These are phyloP conservation scores for Phocides pigmalion DNA, from an alignment of 1,140 invertebrate genomes.

Conservation along the genomic window DNA sequence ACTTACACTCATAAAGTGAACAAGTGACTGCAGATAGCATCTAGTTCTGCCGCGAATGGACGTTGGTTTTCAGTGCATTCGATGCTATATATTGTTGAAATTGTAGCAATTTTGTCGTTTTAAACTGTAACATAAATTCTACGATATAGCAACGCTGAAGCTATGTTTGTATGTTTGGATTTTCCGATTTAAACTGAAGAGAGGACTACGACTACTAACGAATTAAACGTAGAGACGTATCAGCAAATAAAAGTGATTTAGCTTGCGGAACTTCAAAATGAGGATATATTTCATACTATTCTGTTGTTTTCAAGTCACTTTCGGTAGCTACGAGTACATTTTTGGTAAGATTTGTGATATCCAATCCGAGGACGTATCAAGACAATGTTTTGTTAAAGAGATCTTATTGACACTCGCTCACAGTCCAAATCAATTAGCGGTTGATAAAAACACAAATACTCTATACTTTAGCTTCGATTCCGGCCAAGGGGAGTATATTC, in stretches of 20 bases:
- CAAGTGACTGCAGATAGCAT: slow-evolving; percentile 19
- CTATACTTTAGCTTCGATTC: slow-evolving; percentile 73
- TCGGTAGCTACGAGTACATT: not conserved
- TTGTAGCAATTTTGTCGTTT: not conserved
- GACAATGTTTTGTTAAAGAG: slow-evolving; percentile 61
- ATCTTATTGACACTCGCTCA: slow-evolving; percentile 53
- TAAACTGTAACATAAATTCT: slow-evolving; percentile 1
- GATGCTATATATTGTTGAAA: slow-evolving; percentile 11
- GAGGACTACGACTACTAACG: not conserved
- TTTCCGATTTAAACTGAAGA: not conserved
- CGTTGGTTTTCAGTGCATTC: slow-evolving; percentile 14
- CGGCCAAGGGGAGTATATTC: slow-evolving; percentile 62
- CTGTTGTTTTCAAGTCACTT: not conserved
- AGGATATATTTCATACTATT: not conserved
- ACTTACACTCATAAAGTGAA: slow-evolving; percentile 6
- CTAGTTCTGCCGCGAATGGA: slow-evolving; percentile 16
- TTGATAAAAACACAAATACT: slow-evolving; percentile 59
- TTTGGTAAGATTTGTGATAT: slow-evolving; percentile 49
- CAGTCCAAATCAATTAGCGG: slow-evolving; percentile 68
- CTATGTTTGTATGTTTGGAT: not conserved
- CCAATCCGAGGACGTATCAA: slow-evolving; percentile 45
- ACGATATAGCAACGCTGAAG: not conserved
- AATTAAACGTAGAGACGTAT: not conserved
- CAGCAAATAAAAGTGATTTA: not conserved
- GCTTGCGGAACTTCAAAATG: not conserved